Conservation (phyloP, 2,888 invertebrate genomes). For the Syrphus vitripennis region DNA sequence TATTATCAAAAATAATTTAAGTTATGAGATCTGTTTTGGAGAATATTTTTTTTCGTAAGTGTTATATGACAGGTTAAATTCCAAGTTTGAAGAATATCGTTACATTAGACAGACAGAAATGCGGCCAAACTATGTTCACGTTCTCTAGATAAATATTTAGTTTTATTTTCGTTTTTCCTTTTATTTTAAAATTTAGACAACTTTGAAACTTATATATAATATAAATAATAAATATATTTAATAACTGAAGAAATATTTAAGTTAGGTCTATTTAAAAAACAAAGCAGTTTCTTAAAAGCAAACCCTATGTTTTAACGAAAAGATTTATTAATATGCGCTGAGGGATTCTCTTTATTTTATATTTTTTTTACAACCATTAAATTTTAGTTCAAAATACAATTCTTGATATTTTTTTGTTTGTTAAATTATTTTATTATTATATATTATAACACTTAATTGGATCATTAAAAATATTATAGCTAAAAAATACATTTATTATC, state of each 20-base stretch:
- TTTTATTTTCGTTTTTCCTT: slow-evolving; percentile 8
- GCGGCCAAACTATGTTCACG: no score
- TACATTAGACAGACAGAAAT: no score
- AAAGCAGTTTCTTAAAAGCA: slow-evolving; percentile 23
- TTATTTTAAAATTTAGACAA: slow-evolving; percentile 42
- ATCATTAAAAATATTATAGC: slow-evolving; percentile 14
- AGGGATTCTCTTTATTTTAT: not conserved
- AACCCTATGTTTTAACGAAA: no score
- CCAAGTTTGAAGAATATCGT: no score
- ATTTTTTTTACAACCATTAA: not conserved
- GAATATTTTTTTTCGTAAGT: no score
- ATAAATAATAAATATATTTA: slow-evolving; percentile 47
- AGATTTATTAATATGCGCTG: not conserved
- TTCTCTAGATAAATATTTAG: not conserved
- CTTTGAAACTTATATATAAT: slow-evolving; percentile 62
- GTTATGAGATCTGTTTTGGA: no score
- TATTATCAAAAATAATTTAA: no score
- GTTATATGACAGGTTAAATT: no score
- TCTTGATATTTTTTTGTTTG: slow-evolving; percentile 32
- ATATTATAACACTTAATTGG: slow-evolving; percentile 38
- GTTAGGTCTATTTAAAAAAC: slow-evolving; percentile 49
- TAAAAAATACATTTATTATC: slow-evolving; percentile 36
- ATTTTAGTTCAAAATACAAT: not conserved
- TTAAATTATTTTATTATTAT: no score
- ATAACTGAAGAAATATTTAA: slow-evolving; percentile 62